Evolutionary conservation across 2,888 invertebrate species (phyloP).

Genomic region (Andrena praecox): DNA sequence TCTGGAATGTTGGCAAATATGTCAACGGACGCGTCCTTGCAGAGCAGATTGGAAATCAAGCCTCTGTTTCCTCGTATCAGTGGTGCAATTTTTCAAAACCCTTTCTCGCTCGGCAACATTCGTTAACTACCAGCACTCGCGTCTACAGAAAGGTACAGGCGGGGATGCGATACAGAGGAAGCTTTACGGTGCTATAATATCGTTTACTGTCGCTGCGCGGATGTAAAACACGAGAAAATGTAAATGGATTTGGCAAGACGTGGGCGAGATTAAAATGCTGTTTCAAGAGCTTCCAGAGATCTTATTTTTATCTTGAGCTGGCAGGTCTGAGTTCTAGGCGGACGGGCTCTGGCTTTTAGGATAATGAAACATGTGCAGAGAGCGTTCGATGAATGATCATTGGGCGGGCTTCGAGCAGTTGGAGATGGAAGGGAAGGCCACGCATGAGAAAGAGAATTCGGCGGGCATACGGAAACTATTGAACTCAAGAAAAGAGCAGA

Average conservation of each 20-base stretch:
- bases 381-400: constrained; percentile 47
- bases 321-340: neutral
- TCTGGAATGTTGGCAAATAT: neutral
- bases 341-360: constrained; percentile 38
- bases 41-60: neutral
- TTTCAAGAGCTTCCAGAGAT: constrained; percentile 2
- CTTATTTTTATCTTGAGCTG: constrained; percentile 26
- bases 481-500: constrained; percentile 6
- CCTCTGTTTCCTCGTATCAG: too few species aligned
- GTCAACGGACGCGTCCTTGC: neutral
- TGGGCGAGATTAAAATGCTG: constrained; percentile 39
- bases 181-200: neutral
- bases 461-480: constrained; percentile 8
- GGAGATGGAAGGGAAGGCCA: neutral
- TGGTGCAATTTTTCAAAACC: too few species aligned
- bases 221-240: neutral
- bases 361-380: constrained; percentile 45
- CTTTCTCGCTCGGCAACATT: too few species aligned
- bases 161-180: too few species aligned
- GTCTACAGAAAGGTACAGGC: too few species aligned
- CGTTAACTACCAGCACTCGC: too few species aligned
- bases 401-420: constrained; percentile 3
- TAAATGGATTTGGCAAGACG: constrained; percentile 2
- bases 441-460: constrained; percentile 1
- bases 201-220: neutral